Evolutionary conservation across 2,888 invertebrate genomes (phyloP), one percentile per base, ranked within the genome.

Genomic region (Heliconius charithonia): DNA sequence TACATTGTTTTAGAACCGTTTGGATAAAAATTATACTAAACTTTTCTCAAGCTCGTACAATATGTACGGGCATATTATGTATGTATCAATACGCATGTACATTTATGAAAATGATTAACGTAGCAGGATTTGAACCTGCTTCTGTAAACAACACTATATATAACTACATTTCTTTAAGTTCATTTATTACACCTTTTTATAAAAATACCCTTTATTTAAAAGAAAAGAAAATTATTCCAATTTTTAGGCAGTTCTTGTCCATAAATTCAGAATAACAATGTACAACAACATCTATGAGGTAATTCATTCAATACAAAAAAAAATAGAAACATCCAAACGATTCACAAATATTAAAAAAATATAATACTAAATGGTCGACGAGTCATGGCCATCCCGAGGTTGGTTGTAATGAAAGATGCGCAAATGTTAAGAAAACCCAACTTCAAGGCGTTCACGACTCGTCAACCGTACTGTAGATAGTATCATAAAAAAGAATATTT

Each of bases 301-400:
- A 4, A 25, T 4, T 62, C 3, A 25, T 63, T 16, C 0, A 27
- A 63, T n/a, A 63, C 3, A 6, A 37, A 9, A 25, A 66, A 66
- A 37, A 9, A 69, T n/a, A 41, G 12, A 79, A 51, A 76, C 19
- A 79, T 74, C 76, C 69, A 76, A 76, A 62, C 67, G 63, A 62
- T 37, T 76, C 59, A 62, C 27, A 51, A 76, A n/a, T n/a, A 59
- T 59, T 9, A 4, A 59, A 51, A 51, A 51, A n/a, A n/a, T n/a
- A n/a, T 59, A n/a, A 4, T 59, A 59, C 10, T n/a, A 12, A 12
- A n/a, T n/a, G 0, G 12, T 59, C 59, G 22, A n/a, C 9, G n/a
- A 9, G 9, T n/a, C n/a, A 12, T n/a, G n/a, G n/a, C 4, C 22
- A 19, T 6, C 22, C 9, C 10, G 22, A 10, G 10, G 56, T n/a